These are phyloP conservation scores for Delphinapterus leucas DNA, from an alignment of 2,113 vertebrate genomes.

Conservation along the genomic window DNA sequence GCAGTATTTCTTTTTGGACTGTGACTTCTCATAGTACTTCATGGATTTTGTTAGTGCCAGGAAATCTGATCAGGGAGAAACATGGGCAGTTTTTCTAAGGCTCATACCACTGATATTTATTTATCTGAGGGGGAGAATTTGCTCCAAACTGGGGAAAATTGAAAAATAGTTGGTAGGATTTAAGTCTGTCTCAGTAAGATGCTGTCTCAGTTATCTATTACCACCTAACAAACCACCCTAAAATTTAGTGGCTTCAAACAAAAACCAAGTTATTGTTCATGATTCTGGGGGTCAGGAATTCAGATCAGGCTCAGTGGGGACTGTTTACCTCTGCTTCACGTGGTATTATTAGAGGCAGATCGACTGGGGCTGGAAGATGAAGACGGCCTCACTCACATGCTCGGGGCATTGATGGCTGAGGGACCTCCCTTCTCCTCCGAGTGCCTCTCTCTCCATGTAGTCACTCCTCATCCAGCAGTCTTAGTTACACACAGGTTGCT, in stretches of 20 bases:
- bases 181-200: too few species aligned
- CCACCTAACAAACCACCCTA: not conserved
- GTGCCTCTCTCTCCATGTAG: not conserved
- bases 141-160: not conserved
- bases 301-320: not conserved
- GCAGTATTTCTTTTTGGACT: not conserved
- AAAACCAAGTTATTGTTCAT: not conserved
- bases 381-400: not conserved
- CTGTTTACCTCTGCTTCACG: not conserved
- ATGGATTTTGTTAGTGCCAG: not conserved
- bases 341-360: not conserved
- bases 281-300: not conserved
- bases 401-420: not conserved
- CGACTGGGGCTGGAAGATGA: not conserved
- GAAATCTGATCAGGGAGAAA: conserved; percentile 9
- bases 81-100: not conserved
- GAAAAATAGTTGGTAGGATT: not conserved
- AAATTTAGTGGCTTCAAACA: not conserved
- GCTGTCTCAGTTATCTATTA: not conserved
- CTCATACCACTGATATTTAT: not conserved
- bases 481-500: not conserved
- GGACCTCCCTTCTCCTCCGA: not conserved
- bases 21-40: not conserved
- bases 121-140: not conserved
- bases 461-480: not conserved